Evolutionary conservation across 2,888 invertebrate species (phyloP), one percentile per base, ranked within the genome.

Genomic region (Polietes domitor): DNA sequence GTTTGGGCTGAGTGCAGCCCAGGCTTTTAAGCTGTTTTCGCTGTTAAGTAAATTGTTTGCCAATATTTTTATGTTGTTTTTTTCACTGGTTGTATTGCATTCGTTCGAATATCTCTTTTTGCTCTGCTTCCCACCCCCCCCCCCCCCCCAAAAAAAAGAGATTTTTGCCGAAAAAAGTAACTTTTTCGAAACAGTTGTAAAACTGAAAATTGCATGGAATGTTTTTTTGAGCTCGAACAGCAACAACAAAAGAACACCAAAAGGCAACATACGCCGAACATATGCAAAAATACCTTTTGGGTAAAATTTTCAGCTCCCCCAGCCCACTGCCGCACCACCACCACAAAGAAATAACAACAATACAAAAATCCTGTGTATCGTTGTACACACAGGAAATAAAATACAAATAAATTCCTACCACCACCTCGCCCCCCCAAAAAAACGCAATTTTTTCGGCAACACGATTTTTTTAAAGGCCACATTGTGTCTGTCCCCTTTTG

Each of bases 251-350:
- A 63, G 28, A 65, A 37, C 32, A 65, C 21, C 32, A 37, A 41
- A 65, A 53, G 47, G 28, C 78, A 82, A 58, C 77, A 80, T 83
- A 76, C 77, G 73, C 80, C 70, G 78, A 85, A 72, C 85, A 79
- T 85, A 78, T 86, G 86, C 77, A 85, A 83, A 85, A 86, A 83
- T 77, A 82, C 85, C 82, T 85, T 84, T 81, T 81, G 84, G 84
- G 81, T 76, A 76, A 79, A 84, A 77, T 71, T 76, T 65, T 32
- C 26, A 19, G 41, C 41, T 19, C 68, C 63, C 26, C 55, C 55
- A 12, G 12, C 10, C n/a, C n/a, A n/a, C n/a, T n/a, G n/a, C n/a
- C n/a, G n/a, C n/a, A n/a, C n/a, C n/a, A n/a, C n/a, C n/a, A 37
- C 68, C 68, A 6, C 43, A 76, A 9, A 55, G 41, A 32, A 5